Conservation (phyloP, 2,113 vertebrate genomes). For the Physeter macrocephalus region DNA sequence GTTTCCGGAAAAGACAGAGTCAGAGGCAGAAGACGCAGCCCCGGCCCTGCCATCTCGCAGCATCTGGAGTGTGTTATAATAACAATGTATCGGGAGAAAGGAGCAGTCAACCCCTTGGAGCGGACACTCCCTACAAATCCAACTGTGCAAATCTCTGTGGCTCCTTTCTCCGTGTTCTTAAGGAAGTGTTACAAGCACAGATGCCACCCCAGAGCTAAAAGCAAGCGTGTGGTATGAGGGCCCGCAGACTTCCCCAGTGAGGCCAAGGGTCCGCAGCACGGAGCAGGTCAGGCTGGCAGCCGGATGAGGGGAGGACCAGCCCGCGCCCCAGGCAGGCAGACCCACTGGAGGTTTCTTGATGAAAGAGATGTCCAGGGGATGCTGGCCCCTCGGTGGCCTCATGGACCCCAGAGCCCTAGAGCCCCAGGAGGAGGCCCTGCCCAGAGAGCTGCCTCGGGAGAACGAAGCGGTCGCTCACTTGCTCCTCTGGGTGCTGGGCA, state of each 20-base stretch:
- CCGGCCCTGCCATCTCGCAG: background rate
- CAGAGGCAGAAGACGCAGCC: background rate
- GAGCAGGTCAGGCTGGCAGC: background rate
- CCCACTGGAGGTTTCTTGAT: background rate
- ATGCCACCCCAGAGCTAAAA: background rate
- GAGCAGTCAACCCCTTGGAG: background rate
- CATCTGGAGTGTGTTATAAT: accelerated
- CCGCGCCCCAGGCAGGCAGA: background rate
- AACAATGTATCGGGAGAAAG: background rate
- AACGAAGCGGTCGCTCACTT: background rate
- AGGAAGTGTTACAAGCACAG: background rate
- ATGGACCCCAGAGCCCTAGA: background rate
- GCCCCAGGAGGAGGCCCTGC: background rate
- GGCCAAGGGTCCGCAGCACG: background rate
- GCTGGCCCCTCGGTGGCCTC: background rate
- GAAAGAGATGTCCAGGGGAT: background rate
- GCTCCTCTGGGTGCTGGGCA: background rate
- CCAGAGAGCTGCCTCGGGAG: background rate
- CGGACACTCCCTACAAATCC: background rate
- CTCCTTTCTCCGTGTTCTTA: background rate
- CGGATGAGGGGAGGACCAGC: background rate
- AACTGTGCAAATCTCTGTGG: too few species aligned
- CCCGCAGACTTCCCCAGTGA: background rate
- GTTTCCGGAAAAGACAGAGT: background rate
- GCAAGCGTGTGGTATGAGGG: background rate